Conservation (phyloP, 2,888 invertebrate genomes). For the Trachelus tabidus region DNA sequence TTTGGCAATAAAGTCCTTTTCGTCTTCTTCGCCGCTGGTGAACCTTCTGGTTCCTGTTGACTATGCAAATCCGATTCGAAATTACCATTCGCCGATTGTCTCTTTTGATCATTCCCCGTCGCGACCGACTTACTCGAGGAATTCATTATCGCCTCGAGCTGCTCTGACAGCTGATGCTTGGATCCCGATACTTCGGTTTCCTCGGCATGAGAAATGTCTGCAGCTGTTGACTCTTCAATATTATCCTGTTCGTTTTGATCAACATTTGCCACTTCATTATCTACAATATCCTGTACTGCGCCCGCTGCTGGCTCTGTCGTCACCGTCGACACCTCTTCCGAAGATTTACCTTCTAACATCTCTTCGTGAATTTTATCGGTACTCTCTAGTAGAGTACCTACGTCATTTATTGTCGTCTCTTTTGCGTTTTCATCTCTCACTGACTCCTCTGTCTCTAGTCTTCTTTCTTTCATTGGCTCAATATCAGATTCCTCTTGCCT, state of each 20-base stretch:
- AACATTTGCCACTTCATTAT: neutral
- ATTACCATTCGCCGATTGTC: constrained; percentile 44
- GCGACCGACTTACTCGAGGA: constrained; percentile 23
- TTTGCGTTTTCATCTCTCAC: neutral
- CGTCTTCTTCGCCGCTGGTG: constrained; percentile 29
- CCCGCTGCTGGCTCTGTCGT: neutral
- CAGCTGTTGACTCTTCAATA: neutral
- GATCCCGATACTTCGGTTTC: constrained; percentile 27
- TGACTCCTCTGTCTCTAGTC: neutral
- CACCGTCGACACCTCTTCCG: neutral
- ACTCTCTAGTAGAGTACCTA: neutral
- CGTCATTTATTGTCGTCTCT: neutral
- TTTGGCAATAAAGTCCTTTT: constrained; percentile 43
- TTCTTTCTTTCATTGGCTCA: neutral
- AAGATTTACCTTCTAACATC: neutral
- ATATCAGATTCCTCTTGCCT: neutral
- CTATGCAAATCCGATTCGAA: constrained; percentile 30
- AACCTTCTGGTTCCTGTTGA: constrained; percentile 28
- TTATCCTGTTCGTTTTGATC: neutral
- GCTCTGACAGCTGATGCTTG: constrained; percentile 48
- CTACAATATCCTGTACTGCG: neutral
- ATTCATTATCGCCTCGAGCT: constrained; percentile 52
- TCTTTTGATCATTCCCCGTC: constrained; percentile 41
- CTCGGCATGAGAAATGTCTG: neutral
- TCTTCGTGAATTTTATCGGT: neutral